Conservation (phyloP, 2,797 vertebrate genomes). For the Natrix natrix region DNA sequence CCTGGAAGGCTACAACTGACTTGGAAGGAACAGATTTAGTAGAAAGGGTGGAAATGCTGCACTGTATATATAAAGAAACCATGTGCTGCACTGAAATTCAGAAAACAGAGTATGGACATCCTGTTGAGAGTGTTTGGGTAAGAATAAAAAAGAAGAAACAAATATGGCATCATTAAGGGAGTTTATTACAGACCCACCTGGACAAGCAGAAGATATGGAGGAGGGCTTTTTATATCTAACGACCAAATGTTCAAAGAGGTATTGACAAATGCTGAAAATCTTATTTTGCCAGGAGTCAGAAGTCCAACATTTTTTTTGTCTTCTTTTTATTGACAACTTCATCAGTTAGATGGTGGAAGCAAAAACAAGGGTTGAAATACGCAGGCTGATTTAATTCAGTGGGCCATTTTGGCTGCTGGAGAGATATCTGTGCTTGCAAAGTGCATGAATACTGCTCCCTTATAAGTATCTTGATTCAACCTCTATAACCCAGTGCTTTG, state of each 20-base stretch:
- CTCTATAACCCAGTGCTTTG: background rate
- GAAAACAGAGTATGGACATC: background rate
- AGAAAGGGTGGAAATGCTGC: background rate
- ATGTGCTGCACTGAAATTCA: background rate
- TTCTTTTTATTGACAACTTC: background rate
- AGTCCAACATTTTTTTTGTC: background rate
- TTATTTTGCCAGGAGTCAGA: background rate
- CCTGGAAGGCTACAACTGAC: background rate
- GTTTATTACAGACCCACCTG: background rate
- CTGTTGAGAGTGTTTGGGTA: background rate
- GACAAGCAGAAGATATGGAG: background rate
- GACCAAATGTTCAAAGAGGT: background rate
- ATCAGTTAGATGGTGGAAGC: background rate
- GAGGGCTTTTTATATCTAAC: background rate
- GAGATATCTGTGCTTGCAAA: background rate
- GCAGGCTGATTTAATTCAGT: background rate
- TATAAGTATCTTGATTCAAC: background rate
- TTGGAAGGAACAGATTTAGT: background rate
- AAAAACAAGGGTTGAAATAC: background rate
- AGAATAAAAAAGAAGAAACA: background rate
- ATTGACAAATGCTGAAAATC: background rate
- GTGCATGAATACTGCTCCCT: background rate
- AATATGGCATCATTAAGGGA: background rate
- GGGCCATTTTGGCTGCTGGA: background rate
- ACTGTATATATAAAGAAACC: background rate